Evolutionary conservation across 2,797 vertebrate species (phyloP).

Genomic region (Enoplosus armatus): DNA sequence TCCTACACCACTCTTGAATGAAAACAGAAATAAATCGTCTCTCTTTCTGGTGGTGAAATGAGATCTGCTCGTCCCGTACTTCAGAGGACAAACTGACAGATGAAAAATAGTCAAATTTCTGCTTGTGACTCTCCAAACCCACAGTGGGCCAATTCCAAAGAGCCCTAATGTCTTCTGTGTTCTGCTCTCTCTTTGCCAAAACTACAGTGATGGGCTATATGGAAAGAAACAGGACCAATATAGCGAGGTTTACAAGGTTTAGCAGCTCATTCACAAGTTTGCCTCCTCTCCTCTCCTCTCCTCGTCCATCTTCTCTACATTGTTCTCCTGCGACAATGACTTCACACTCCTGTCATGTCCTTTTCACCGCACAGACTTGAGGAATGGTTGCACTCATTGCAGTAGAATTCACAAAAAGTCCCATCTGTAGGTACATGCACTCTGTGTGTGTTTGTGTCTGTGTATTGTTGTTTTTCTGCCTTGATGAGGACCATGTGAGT

Average conservation of each 20-base stretch:
- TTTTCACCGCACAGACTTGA: slow-evolving; percentile 50
- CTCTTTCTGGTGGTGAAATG: slow-evolving; percentile 49
- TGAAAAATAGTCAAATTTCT: slow-evolving; percentile 56
- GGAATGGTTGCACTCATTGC: slow-evolving; percentile 11
- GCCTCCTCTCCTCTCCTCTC: slow-evolving; percentile 18
- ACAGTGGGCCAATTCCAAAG: slow-evolving; percentile 36
- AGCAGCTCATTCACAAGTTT: slow-evolving; percentile 42
- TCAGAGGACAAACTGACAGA: slow-evolving; percentile 52
- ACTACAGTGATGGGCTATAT: slow-evolving; percentile 26
- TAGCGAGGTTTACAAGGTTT: slow-evolving; percentile 41
- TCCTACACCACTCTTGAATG: slow-evolving; percentile 23
- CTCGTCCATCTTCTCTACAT: slow-evolving; percentile 53
- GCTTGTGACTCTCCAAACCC: slow-evolving; percentile 52
- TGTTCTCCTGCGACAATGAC: slow-evolving; percentile 39
- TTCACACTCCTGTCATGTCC: slow-evolving; percentile 66
- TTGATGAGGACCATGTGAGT: slow-evolving; percentile 20
- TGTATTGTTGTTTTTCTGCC: slow-evolving; percentile 15
- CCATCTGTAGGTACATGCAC: slow-evolving; percentile 18
- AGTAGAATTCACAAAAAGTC: slow-evolving; percentile 3
- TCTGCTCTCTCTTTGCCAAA: slow-evolving; percentile 31
- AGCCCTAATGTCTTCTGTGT: slow-evolving; percentile 27
- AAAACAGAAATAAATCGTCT: slow-evolving; percentile 51
- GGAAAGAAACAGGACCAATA: slow-evolving; percentile 22
- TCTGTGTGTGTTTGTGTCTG: background rate
- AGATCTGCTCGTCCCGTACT: slow-evolving; percentile 34